Conservation (phyloP, 2,113 vertebrate genomes). For the Nyctibius bracteatus region DNA sequence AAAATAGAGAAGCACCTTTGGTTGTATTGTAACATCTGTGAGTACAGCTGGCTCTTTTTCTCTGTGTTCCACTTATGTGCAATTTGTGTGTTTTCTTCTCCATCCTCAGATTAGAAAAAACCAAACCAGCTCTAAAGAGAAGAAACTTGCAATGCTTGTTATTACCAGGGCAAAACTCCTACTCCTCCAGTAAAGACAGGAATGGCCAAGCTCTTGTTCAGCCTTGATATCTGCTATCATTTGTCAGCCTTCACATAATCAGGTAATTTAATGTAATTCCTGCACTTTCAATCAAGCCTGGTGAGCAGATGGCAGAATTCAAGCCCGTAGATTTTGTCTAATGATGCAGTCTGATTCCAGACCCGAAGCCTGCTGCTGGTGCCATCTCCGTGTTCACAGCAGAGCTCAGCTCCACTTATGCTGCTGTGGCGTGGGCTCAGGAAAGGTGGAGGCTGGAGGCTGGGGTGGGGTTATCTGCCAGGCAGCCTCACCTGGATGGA, state of each 20-base stretch:
- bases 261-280: conserved; percentile 56
- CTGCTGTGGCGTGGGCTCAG: accelerated
- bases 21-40: conserved; percentile 40
- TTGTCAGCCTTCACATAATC: conserved; percentile 40
- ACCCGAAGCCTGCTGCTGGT: not conserved
- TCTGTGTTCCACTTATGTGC: conserved; percentile 1
- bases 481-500: not conserved
- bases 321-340: not conserved
- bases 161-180: not conserved
- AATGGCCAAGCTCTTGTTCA: not conserved
- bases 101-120: not conserved
- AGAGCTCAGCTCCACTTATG: not conserved
- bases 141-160: not conserved
- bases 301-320: conserved; percentile 41
- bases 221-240: conserved; percentile 5
- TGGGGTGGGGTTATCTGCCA: not conserved
- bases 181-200: not conserved
- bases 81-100: conserved; percentile 51
- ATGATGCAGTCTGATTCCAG: not conserved
- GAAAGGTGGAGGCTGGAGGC: not conserved
- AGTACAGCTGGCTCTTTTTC: conserved; percentile 32
- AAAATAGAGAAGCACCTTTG: conserved; percentile 40
- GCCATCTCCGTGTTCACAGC: accelerated
- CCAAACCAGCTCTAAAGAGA: not conserved
- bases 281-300: conserved; percentile 33